Conservation (phyloP, 1,140 invertebrate species). For the Eueides isabella region DNA sequence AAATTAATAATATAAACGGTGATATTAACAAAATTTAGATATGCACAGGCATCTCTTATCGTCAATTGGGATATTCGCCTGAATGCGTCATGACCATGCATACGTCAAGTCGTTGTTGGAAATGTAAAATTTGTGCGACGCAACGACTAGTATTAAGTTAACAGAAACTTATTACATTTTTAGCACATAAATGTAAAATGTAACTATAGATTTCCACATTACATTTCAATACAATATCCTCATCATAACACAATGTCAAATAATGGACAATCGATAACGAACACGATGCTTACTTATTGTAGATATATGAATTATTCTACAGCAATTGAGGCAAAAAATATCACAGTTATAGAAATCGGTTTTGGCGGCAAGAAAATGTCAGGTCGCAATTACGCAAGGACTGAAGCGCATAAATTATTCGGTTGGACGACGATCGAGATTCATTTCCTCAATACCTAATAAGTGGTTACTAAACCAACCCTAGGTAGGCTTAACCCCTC, state of each 20-base stretch:
- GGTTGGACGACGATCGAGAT: constrained; percentile 24
- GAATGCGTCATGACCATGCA: constrained; percentile 19
- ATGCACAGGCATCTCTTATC: constrained; percentile 7
- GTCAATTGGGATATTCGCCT: constrained; percentile 48
- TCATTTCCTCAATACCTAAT: constrained; percentile 36
- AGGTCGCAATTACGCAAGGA: constrained; percentile 17
- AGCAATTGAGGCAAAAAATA: constrained; percentile 10
- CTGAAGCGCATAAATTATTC: constrained; percentile 29
- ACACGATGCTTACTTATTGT: neutral
- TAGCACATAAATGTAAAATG: no score
- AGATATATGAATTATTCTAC: neutral
- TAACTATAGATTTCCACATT: no score
- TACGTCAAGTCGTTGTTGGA: neutral
- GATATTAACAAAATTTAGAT: neutral
- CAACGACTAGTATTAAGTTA: neutral
- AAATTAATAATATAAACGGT: neutral
- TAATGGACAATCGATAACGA: neutral
- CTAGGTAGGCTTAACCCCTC: constrained; percentile 12
- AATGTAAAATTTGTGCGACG: neutral
- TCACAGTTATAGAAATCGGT: constrained; percentile 15
- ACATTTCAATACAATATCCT: no score
- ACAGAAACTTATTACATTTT: neutral
- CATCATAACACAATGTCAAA: neutral
- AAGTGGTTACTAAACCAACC: constrained; percentile 30
- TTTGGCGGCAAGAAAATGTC: constrained; percentile 22